These are phyloP conservation scores for Gila orcuttii DNA, from an alignment of 2,113 vertebrate genomes.

Conservation along the genomic window DNA sequence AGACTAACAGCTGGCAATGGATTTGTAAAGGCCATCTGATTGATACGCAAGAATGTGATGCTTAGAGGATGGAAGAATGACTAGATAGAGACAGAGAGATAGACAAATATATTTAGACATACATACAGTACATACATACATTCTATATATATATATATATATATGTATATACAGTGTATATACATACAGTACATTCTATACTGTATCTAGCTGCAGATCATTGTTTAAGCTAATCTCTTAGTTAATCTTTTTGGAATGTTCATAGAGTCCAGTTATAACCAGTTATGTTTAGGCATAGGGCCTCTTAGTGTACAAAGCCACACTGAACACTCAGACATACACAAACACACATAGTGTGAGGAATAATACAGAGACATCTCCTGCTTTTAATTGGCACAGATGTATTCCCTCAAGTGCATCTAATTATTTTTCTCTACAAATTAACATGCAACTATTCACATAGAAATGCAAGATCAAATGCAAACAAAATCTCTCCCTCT, in stretches of 20 bases:
- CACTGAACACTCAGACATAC: not conserved
- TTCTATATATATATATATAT: too few relatives aligned
- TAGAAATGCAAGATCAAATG: not conserved
- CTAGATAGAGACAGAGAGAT: too few relatives aligned
- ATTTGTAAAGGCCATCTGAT: not conserved
- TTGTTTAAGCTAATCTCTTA: not conserved
- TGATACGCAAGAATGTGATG: not conserved
- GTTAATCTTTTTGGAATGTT: not conserved
- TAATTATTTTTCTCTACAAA: conserved; percentile 32
- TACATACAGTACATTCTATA: not conserved
- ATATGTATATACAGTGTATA: not conserved
- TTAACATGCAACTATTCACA: conserved; percentile 23
- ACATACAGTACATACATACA: too few relatives aligned
- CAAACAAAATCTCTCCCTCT: not conserved
- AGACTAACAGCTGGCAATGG: not conserved
- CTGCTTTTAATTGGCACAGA: conserved; percentile 16
- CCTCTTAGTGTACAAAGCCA: not conserved
- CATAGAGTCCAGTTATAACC: conserved; percentile 10
- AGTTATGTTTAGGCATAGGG: conserved; percentile 59
- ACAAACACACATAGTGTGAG: not conserved
- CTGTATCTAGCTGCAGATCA: not conserved
- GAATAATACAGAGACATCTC: conserved; percentile 4
- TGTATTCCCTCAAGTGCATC: conserved; percentile 51
- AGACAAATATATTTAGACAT: too few relatives aligned
- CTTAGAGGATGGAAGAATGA: not conserved